Conservation (phyloP, 2,113 vertebrate genomes). For the Donacobius atricapilla region DNA sequence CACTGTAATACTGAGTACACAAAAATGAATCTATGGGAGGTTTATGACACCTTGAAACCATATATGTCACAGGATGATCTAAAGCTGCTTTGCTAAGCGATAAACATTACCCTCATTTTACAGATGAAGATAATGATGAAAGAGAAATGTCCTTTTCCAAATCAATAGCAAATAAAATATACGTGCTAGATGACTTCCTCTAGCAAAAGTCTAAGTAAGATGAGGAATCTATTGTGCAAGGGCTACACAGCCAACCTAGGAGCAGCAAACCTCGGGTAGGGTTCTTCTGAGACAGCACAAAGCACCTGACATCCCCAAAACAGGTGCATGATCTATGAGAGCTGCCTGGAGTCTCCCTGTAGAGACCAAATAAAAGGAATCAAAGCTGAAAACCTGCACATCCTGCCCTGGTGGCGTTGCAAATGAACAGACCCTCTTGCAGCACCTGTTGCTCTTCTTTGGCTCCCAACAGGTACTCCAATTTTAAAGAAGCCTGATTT, state of each 20-base stretch:
- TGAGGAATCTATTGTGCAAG: not conserved
- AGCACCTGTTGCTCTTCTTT: not conserved
- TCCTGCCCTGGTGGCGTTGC: not conserved
- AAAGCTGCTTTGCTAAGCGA: slow-evolving; percentile 20
- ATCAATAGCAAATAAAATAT: slow-evolving; percentile 10
- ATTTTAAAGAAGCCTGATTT: not conserved
- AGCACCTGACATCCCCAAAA: not conserved
- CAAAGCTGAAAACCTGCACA: not conserved
- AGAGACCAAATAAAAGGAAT: not conserved
- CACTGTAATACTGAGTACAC: slow-evolving; percentile 22
- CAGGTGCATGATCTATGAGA: accelerated
- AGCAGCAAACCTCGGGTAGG: not conserved
- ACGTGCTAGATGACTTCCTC: not conserved
- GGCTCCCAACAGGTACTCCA: not conserved
- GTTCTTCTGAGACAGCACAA: not conserved
- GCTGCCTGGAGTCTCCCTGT: not conserved
- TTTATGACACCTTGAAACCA: slow-evolving; percentile 28
- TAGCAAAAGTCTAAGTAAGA: not conserved
- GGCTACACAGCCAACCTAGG: not conserved
- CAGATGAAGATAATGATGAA: not conserved
- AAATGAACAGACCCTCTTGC: not conserved
- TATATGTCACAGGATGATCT: slow-evolving; percentile 27
- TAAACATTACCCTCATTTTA: slow-evolving; percentile 41
- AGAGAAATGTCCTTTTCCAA: not conserved
- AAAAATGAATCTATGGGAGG: slow-evolving; percentile 26